Evolutionary conservation across 2,888 invertebrate genomes (phyloP), one percentile per base, ranked within the genome.

Genomic region (Phymatocera aterrima): DNA sequence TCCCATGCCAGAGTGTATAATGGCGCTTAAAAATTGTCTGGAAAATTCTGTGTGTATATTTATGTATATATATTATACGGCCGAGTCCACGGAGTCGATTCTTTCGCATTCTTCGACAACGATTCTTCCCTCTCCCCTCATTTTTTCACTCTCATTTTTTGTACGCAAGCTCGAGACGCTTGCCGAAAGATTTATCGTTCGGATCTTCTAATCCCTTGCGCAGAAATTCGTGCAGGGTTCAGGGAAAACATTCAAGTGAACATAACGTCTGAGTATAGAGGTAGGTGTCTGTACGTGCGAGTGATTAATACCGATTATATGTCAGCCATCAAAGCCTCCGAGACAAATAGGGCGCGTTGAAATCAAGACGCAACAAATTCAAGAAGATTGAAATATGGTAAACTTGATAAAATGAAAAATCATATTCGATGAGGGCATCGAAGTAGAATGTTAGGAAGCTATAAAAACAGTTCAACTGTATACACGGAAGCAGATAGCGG

Each of bases 1-100:
- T 72, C 48, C 24, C 18, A 28, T 72, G 70, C 70, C 70, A 72
- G 51, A 51, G 70, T 64, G n/a, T 51, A 51, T 64, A 51, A n/a
- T n/a, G n/a, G 31, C 48, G 70, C 43, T 72, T 34, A 51, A 21
- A 72, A 48, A 48, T 68, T 43, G 31, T 43, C 68, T 3, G 43
- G 43, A 43, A 68, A 15, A 40, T 68, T 24, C 15, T 68, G 24
- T n/a, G 46, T 43, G 3, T 28, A 2, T 24, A 5, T 8, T 12
- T 24, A 40, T 6, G 18, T 0, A 5, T 68, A n/a, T 68, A 24
- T 15, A 43, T 43, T n/a, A 21, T 37, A 57, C 28, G 3, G 15
- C 15, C 28, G 28, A 10, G 28, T 40, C 8, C 40, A 40, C 4
- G 8, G 24, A 28, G 57, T 12, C 57, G 24, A 24, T 57, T 57